Evolutionary conservation across 2,888 invertebrate species (phyloP).

Genomic region (Imbricaverruca yamaguchii): DNA sequence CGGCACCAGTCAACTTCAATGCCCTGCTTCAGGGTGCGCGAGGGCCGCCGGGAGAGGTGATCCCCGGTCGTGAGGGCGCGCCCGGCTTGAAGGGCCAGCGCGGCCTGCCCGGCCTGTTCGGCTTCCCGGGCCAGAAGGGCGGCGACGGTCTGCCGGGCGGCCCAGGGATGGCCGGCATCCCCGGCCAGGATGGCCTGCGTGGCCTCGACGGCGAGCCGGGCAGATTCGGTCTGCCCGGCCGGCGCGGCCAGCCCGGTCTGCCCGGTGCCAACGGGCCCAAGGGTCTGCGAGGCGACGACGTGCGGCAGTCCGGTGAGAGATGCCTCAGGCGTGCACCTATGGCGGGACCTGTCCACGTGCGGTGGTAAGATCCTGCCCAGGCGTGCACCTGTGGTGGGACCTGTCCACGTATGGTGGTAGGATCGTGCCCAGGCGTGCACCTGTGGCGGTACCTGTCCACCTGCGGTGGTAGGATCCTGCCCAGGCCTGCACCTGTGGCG

Average conservation of each 20-base stretch:
- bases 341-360: no score
- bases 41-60: conserved; percentile 48
- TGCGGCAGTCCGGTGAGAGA: not conserved
- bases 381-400: no score
- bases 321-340: no score
- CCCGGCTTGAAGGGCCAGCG: conserved; percentile 32
- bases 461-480: no score
- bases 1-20: no score
- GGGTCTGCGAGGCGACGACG: conserved; percentile 22
- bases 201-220: conserved; percentile 33
- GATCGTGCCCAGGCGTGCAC: no score
- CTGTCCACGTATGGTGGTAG: no score
- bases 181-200: conserved; percentile 34
- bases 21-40: conserved; percentile 38
- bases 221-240: conserved; percentile 26
- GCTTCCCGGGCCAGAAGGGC: not conserved
- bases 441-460: no score
- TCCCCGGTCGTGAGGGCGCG: conserved; percentile 39
- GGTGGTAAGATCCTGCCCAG: no score
- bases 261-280: conserved; percentile 29
- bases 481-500: no score
- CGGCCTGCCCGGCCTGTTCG: conserved; percentile 19
- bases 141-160: conserved; percentile 48
- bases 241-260: conserved; percentile 27
- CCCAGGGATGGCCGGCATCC: conserved; percentile 35